Conservation (phyloP, 1,140 invertebrate species). For the Brachionus plicatilis region DNA sequence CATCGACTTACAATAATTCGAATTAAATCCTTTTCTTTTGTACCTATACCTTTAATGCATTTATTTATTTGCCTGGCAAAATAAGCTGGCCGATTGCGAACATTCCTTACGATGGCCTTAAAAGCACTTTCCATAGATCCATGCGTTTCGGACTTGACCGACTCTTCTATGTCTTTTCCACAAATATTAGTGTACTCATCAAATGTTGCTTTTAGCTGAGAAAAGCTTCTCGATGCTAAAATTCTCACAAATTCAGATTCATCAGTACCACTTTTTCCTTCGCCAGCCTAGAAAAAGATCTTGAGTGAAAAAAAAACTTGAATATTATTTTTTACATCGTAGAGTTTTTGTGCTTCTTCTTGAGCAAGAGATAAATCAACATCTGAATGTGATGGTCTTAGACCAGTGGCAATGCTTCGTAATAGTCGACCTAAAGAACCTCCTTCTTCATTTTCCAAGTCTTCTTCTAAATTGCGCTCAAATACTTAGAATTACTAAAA, state of each 20-base stretch:
- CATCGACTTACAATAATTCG: slow-evolving; percentile 10
- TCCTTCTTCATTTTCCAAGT: background rate
- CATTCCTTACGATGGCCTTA: background rate
- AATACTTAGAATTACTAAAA: background rate
- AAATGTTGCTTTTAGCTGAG: slow-evolving; percentile 22
- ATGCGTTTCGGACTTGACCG: background rate
- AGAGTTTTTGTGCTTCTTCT: background rate
- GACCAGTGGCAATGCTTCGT: background rate
- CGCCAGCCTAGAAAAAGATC: slow-evolving; percentile 40
- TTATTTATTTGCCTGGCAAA: background rate
- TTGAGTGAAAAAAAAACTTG: background rate
- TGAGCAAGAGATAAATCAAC: background rate
- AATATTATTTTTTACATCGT: background rate
- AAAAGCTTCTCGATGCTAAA: slow-evolving; percentile 1
- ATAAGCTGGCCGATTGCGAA: background rate
- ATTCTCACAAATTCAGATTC: slow-evolving; percentile 13
- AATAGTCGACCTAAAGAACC: background rate
- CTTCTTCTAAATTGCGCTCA: slow-evolving; percentile 8
- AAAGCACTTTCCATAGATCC: slow-evolving; percentile 17
- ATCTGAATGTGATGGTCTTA: background rate
- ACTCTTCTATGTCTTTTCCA: slow-evolving; percentile 13
- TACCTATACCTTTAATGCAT: background rate
- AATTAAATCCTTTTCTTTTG: slow-evolving; percentile 40
- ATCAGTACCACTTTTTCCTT: slow-evolving; percentile 17
- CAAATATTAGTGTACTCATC: slow-evolving; percentile 2